Evolutionary conservation across 2,888 invertebrate genomes (phyloP), one percentile per base, ranked within the genome.

Genomic region (Tetramorium bicarinatum): DNA sequence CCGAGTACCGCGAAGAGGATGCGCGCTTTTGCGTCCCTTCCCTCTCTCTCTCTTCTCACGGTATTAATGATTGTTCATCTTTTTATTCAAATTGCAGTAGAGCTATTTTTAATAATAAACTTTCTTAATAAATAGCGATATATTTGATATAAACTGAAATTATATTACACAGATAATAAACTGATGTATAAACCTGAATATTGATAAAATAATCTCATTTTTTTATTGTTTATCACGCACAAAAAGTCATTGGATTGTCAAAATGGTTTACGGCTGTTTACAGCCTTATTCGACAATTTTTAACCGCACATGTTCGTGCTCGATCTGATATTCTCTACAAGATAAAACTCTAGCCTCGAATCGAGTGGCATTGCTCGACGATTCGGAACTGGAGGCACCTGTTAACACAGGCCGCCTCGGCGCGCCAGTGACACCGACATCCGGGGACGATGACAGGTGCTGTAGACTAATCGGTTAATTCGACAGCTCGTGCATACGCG

Each of bases 381-480:
- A 85, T 84, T 88, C 89, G 61, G 56, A 76, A 86, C 87, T 74
- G 83, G 76, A 87, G 87, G 87, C 89, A 89, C 89, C 89, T 89
- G 89, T 89, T 89, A 89, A 89, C 87, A 87, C 79, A 89, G 62
- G 83, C 59, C 44, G 52, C 13, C 21, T 47, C 34, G 69, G 79
- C 25, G 82, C 75, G 72, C 54, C 80, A 71, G 67, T 72, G 82
- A 67, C 71, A 82, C 81, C 84, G 82, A 87, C 87, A 85, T 87
- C 81, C 84, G 84, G 72, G 62, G 59, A 81, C 66, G 79, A 72
- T 85, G 89, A 83, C 89, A 89, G 89, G 87, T 89, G 86, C 76
- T 64, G 77, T 79, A 88, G 87, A 89, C 86, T 88, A 88, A 90
- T 89, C 89, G 86, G 90, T 85, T 91, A 90, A 90, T 89, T 91